Percentiles rank a stretch among this genome's conserved stretches.
phyloP scores from a whole-genome alignment of 2,113 vertebrate species.

The Myodes glareolus region DNA sequence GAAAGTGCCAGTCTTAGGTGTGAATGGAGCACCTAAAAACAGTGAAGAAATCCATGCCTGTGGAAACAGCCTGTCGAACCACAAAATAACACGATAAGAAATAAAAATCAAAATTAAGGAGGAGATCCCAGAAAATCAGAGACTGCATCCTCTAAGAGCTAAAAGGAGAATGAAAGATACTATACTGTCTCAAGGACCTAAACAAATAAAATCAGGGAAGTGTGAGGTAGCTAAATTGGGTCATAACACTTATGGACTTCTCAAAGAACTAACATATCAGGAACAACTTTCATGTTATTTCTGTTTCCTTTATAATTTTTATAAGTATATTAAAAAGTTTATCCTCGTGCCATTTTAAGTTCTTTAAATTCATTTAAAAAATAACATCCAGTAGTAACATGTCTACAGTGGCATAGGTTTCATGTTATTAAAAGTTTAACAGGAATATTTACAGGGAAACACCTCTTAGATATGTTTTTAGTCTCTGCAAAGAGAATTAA shows the following conservation, averaged over 20 bases:
- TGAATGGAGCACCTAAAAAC: neutral
- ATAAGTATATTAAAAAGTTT: neutral
- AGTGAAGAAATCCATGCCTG: neutral
- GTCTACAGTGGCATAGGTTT: neutral
- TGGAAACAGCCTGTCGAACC: neutral
- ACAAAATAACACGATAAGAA: neutral
- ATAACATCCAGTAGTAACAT: neutral
- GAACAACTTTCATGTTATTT: neutral
- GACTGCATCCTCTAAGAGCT: fast-evolving
- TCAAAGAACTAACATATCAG: neutral
- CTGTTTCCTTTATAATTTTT: slow-evolving; percentile 19
- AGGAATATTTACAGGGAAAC: neutral
- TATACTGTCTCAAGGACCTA: neutral
- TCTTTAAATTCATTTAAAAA: slow-evolving; percentile 35
- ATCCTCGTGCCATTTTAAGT: neutral
- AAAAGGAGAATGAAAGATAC: neutral
- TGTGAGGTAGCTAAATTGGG: neutral
- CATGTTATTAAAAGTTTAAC: slow-evolving; percentile 45
- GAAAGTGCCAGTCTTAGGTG: neutral
- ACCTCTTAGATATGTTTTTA: neutral
- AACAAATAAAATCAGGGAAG: neutral
- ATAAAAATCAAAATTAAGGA: neutral
- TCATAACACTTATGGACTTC: neutral
- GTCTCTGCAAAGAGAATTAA: slow-evolving; percentile 27
- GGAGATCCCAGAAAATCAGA: neutral